phyloP scores from a whole-genome alignment of 2,113 vertebrate species.

The Microtus oregoni region DNA sequence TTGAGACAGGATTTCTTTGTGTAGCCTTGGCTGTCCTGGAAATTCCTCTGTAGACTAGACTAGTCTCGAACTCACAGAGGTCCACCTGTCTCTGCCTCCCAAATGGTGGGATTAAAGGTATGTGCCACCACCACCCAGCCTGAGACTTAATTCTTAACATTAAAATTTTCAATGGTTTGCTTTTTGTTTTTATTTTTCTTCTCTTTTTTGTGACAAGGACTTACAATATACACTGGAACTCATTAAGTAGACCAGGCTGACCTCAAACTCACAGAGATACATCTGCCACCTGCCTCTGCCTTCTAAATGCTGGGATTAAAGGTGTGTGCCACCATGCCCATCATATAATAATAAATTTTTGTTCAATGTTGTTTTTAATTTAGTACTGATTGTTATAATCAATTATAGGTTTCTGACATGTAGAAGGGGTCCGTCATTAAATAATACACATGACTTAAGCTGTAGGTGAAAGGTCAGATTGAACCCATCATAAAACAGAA shows the following conservation, averaged over 20 bases:
- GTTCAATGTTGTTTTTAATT: slow-evolving; percentile 8
- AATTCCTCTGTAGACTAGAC: background rate
- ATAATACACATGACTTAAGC: background rate
- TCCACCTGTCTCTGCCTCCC: background rate
- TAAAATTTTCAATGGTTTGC: no score
- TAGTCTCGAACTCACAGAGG: background rate
- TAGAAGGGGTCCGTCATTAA: background rate
- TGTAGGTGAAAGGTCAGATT: background rate
- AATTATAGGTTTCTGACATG: background rate
- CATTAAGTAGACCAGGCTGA: background rate
- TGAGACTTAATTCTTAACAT: background rate
- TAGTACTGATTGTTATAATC: background rate
- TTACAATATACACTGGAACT: background rate
- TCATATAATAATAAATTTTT: background rate
- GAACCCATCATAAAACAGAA: background rate
- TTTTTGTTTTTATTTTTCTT: no score
- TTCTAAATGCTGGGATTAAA: background rate
- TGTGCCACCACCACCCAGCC: no score
- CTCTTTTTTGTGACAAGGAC: background rate
- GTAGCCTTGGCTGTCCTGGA: background rate
- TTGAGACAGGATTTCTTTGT: background rate
- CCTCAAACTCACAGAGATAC: background rate
- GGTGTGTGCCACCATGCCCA: background rate
- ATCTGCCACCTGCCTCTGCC: background rate
- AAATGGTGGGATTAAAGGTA: background rate